phyloP scores from a whole-genome alignment of 2,888 invertebrate species.

The Eumerus sabulonum region DNA sequence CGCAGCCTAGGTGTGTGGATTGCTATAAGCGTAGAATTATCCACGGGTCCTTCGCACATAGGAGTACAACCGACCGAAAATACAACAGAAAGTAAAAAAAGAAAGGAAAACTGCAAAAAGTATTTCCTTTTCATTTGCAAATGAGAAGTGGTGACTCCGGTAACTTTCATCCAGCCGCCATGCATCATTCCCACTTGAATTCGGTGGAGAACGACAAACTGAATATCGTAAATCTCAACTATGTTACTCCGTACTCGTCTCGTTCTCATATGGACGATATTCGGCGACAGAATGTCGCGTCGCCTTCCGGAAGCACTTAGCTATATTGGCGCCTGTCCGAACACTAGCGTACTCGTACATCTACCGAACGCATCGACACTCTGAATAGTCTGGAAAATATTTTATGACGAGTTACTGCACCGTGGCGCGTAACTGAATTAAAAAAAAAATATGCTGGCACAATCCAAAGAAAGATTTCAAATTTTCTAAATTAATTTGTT shows the following conservation, averaged over 20 bases:
- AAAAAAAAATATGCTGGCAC: too few relatives aligned
- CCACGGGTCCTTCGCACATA: too few relatives aligned
- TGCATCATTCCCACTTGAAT: slow-evolving; percentile 30
- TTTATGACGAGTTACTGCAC: slow-evolving; percentile 43
- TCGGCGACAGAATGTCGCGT: too few relatives aligned
- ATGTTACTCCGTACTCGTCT: slow-evolving; percentile 37
- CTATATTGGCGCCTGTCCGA: too few relatives aligned
- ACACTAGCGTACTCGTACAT: too few relatives aligned
- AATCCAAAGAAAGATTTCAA: slow-evolving; percentile 5
- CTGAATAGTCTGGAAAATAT: slow-evolving; percentile 31
- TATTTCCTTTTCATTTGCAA: slow-evolving; percentile 43
- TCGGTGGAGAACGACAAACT: slow-evolving; percentile 54
- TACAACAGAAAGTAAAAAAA: too few relatives aligned
- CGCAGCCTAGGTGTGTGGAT: slow-evolving; percentile 9
- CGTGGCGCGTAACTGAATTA: slow-evolving; percentile 48
- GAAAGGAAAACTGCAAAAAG: background rate
- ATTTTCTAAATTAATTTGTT: slow-evolving; percentile 46
- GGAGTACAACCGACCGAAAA: too few relatives aligned
- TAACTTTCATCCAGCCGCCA: slow-evolving; percentile 29
- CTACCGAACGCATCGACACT: slow-evolving; percentile 52
- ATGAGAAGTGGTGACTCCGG: slow-evolving; percentile 25
- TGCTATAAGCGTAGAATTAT: background rate
- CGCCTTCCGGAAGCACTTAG: too few relatives aligned
- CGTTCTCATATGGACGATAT: too few relatives aligned
- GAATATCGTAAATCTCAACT: slow-evolving; percentile 67